Evolutionary conservation across 2,888 invertebrate genomes (phyloP).

Genomic region (Pollenia amentaria): DNA sequence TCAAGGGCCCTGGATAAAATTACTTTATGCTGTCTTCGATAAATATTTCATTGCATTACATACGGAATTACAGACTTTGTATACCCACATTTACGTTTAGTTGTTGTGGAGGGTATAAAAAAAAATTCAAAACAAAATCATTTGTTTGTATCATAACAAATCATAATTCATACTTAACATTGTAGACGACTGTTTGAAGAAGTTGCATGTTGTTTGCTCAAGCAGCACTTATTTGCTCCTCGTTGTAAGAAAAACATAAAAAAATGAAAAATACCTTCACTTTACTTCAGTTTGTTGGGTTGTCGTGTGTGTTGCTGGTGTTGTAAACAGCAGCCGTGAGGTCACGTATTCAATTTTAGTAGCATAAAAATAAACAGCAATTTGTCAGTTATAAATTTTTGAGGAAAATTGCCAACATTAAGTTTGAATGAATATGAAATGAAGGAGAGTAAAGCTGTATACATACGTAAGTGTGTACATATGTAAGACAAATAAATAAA

Average conservation of each 20-base stretch:
- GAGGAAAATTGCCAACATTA: slow-evolving; percentile 58
- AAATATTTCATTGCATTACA: too few relatives aligned
- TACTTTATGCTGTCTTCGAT: too few relatives aligned
- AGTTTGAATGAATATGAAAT: slow-evolving; percentile 11
- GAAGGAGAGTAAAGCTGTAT: too few relatives aligned
- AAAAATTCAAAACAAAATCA: slow-evolving; percentile 17
- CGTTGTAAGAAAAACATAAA: slow-evolving; percentile 43
- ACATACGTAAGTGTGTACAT: too few relatives aligned
- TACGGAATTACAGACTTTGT: too few relatives aligned
- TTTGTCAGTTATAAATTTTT: slow-evolving; percentile 69
- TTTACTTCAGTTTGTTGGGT: slow-evolving; percentile 1
- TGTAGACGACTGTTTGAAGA: slow-evolving; percentile 48
- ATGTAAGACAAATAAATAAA: too few relatives aligned
- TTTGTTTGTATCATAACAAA: slow-evolving; percentile 57
- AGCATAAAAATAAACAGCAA: slow-evolving; percentile 68
- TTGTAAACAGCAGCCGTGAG: slow-evolving; percentile 55
- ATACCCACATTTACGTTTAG: too few relatives aligned
- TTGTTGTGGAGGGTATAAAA: background rate
- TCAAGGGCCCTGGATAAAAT: too few relatives aligned
- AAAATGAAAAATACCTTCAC: slow-evolving; percentile 33
- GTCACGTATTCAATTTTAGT: slow-evolving; percentile 72
- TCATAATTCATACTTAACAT: slow-evolving; percentile 64
- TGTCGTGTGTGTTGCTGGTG: background rate
- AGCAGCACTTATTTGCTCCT: slow-evolving; percentile 19
- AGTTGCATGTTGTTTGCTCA: slow-evolving; percentile 40